Percentiles rank a stretch among this genome's conserved stretches.
These are phyloP conservation scores for Polia nebulosa DNA, from an alignment of 2,888 invertebrate species.

Conservation along the genomic window DNA sequence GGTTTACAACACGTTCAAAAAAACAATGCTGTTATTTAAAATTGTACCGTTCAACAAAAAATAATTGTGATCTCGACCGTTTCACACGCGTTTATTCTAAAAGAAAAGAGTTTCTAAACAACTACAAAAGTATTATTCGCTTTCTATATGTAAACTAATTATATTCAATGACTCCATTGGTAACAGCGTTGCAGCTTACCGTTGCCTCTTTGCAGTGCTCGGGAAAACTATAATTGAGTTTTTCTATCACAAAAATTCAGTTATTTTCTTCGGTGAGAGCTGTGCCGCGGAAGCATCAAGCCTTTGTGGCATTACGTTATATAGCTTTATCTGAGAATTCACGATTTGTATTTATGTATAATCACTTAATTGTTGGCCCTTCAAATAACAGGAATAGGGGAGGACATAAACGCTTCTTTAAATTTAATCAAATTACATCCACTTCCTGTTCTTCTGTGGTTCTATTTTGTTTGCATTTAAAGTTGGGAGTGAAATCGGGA, in stretches of 20 bases:
- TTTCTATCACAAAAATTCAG: constrained; percentile 40
- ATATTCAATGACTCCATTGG: constrained; percentile 34
- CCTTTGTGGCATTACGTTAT: constrained; percentile 1
- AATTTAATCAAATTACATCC: constrained; percentile 16
- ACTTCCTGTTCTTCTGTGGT: constrained; percentile 12
- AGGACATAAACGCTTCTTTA: constrained; percentile 9
- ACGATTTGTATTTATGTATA: not conserved
- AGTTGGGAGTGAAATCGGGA: not conserved
- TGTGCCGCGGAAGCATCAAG: not conserved
- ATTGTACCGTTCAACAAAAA: constrained; percentile 2
- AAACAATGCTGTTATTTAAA: not conserved
- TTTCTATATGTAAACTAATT: constrained; percentile 45
- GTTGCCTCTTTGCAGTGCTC: constrained; percentile 23
- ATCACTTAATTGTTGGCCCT: not conserved
- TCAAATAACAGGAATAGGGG: constrained; percentile 4
- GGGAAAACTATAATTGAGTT: constrained; percentile 49
- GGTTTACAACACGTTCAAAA: not conserved
- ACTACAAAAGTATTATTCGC: constrained; percentile 7
- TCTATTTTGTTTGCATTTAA: not conserved
- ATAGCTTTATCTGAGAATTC: constrained; percentile 11
- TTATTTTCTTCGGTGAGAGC: constrained; percentile 28
- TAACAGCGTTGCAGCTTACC: constrained; percentile 23
- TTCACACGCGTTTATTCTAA: constrained; percentile 20
- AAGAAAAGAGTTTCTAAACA: constrained; percentile 8
- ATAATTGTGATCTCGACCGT: not conserved